Evolutionary conservation across 2,797 vertebrate genomes (phyloP).

Genomic region (Molossus alvarezi): DNA sequence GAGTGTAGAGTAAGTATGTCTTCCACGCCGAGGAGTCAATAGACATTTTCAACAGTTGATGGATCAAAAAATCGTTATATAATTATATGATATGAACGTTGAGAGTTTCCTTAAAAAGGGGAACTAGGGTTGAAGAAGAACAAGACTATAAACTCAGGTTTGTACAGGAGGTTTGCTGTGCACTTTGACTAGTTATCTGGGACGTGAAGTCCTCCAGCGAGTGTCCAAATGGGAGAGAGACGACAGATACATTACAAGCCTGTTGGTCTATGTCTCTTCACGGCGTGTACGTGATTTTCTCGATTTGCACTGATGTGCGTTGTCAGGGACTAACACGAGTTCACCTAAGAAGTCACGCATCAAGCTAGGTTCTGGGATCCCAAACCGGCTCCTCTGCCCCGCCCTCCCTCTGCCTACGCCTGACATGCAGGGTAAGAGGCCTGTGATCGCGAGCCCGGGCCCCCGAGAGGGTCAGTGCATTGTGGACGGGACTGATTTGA

Average conservation of each 20-base stretch:
- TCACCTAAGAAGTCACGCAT: not conserved
- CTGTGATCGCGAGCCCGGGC: not conserved
- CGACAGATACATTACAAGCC: not conserved
- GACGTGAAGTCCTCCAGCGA: too few relatives aligned
- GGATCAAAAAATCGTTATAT: not conserved
- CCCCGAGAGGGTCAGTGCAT: not conserved
- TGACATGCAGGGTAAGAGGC: not conserved
- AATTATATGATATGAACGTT: not conserved
- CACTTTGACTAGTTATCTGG: not conserved
- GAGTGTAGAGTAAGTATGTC: not conserved
- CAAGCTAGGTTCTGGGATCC: not conserved
- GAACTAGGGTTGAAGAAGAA: not conserved
- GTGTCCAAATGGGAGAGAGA: not conserved
- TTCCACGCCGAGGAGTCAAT: not conserved
- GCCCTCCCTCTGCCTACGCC: not conserved
- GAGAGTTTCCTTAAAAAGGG: not conserved
- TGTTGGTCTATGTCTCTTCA: not conserved
- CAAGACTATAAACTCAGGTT: not conserved
- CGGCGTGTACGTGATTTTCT: not conserved
- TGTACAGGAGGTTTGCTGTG: not conserved
- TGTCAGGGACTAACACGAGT: not conserved
- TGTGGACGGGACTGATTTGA: not conserved
- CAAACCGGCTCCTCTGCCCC: not conserved
- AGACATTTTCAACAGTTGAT: not conserved
- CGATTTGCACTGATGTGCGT: not conserved